Evolutionary conservation across 2,888 invertebrate species (phyloP).

Genomic region (Epiblema foenella): DNA sequence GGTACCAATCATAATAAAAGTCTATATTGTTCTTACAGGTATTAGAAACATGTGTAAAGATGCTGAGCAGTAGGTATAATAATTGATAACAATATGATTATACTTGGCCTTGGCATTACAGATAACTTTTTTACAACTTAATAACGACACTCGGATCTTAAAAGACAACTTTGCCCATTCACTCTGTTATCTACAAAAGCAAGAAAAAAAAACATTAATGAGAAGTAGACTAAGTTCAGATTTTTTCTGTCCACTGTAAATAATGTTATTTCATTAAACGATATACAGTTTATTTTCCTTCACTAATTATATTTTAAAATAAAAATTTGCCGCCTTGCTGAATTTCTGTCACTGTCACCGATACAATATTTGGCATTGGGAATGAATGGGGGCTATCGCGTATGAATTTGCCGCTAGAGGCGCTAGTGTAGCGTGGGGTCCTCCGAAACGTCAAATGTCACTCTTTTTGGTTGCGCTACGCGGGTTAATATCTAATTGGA

Average conservation of each 20-base stretch:
- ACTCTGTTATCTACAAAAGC: not conserved
- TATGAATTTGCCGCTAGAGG: no score
- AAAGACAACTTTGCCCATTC: constrained; percentile 49
- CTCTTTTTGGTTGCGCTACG: no score
- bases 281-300: no score
- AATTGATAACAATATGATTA: constrained; percentile 28
- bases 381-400: no score
- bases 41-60: constrained; percentile 1
- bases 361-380: no score
- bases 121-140: constrained; percentile 30
- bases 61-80: constrained; percentile 9
- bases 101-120: constrained; percentile 26
- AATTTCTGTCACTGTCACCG: no score
- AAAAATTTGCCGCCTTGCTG: constrained; percentile 11
- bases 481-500: no score
- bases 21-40: not conserved
- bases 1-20: not conserved
- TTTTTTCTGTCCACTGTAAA: not conserved
- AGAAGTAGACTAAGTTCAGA: not conserved
- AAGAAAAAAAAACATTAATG: not conserved
- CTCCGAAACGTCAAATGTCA: no score
- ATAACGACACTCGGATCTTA: constrained; percentile 16
- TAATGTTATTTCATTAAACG: not conserved
- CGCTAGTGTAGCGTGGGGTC: no score
- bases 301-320: not conserved